These are phyloP conservation scores for Ptychoptera albimana DNA, from an alignment of 2,888 invertebrate species.

Conservation along the genomic window DNA sequence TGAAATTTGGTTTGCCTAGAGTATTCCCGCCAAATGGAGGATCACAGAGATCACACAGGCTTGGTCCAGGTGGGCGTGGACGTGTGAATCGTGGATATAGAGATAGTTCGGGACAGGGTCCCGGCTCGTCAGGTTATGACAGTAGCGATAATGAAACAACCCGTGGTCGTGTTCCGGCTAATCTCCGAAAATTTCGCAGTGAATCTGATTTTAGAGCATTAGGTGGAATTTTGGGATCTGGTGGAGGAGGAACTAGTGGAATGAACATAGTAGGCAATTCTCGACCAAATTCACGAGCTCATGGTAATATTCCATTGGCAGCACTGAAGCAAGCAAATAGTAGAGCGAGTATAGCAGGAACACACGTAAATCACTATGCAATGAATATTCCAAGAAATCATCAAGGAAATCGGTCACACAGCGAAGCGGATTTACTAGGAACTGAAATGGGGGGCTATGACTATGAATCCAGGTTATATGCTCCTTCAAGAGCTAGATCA, in stretches of 20 bases:
- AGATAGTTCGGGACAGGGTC: slow-evolving; percentile 36
- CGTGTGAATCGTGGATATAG: slow-evolving; percentile 37
- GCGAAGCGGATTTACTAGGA: slow-evolving; percentile 71
- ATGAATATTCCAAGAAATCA: slow-evolving; percentile 16
- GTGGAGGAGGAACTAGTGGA: no score
- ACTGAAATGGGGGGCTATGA: slow-evolving; percentile 31
- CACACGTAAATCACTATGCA: slow-evolving; percentile 3
- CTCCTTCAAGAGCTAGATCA: slow-evolving; percentile 6
- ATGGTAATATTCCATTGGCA: slow-evolving; percentile 38
- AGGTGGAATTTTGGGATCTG: slow-evolving; percentile 17
- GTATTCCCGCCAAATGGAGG: slow-evolving; percentile 76
- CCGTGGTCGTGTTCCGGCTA: slow-evolving; percentile 27
- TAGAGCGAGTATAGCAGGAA: slow-evolving; percentile 35
- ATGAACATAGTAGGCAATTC: slow-evolving; percentile 15
- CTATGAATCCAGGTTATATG: slow-evolving; percentile 21
- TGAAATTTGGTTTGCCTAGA: slow-evolving; percentile 84
- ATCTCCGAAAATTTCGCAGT: slow-evolving; percentile 57
- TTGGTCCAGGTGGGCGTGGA: slow-evolving; percentile 34
- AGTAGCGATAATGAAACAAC: slow-evolving; percentile 72
- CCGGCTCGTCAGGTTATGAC: slow-evolving; percentile 81
- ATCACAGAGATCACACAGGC: slow-evolving; percentile 46
- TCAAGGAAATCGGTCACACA: slow-evolving; percentile 49
- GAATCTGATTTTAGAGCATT: slow-evolving; percentile 65
- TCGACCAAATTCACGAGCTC: slow-evolving; percentile 27
- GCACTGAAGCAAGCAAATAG: slow-evolving; percentile 56